Conservation (phyloP, 2,888 invertebrate species). For the Odiellus spinosus region DNA sequence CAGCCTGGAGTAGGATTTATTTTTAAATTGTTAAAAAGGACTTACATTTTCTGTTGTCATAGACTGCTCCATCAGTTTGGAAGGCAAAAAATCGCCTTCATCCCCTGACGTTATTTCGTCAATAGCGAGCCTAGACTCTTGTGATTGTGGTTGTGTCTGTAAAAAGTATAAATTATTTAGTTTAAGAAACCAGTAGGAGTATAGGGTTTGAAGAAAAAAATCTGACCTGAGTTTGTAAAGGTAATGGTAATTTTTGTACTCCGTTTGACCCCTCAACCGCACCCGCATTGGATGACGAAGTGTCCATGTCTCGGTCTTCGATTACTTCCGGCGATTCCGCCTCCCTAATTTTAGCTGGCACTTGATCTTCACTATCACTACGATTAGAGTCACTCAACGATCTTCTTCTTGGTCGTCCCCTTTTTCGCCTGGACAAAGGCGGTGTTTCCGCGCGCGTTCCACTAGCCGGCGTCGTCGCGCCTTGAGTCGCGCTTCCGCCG, state of each 20-base stretch:
- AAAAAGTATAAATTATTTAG: conserved; percentile 9
- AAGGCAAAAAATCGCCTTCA: conserved; percentile 16
- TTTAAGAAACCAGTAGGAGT: conserved; percentile 5
- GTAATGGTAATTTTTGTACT: too few species aligned
- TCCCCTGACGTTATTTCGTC: conserved; percentile 13
- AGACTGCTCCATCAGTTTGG: conserved; percentile 17
- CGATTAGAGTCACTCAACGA: conserved; percentile 13
- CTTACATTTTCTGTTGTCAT: conserved; percentile 18
- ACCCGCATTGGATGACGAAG: too few species aligned
- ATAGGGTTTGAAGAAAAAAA: too few species aligned
- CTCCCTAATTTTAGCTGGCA: conserved; percentile 15
- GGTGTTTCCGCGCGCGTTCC: conserved; percentile 16
- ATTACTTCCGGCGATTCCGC: conserved; percentile 14
- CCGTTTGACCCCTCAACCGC: too few species aligned
- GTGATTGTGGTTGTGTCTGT: conserved; percentile 12
- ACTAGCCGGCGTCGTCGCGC: conserved; percentile 2
- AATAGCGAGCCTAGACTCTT: conserved; percentile 11
- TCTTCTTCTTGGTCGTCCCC: conserved; percentile 15
- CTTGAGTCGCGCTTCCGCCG: too few species aligned
- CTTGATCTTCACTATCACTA: conserved; percentile 14
- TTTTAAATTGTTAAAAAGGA: too few species aligned
- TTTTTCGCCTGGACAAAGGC: conserved; percentile 14
- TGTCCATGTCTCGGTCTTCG: conserved; percentile 6
- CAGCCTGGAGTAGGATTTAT: too few species aligned
- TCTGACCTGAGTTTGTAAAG: conserved; percentile 15